These are phyloP conservation scores for Pyrrhura leucotis DNA, from an alignment of 2,797 vertebrate species.

Conservation along the genomic window DNA sequence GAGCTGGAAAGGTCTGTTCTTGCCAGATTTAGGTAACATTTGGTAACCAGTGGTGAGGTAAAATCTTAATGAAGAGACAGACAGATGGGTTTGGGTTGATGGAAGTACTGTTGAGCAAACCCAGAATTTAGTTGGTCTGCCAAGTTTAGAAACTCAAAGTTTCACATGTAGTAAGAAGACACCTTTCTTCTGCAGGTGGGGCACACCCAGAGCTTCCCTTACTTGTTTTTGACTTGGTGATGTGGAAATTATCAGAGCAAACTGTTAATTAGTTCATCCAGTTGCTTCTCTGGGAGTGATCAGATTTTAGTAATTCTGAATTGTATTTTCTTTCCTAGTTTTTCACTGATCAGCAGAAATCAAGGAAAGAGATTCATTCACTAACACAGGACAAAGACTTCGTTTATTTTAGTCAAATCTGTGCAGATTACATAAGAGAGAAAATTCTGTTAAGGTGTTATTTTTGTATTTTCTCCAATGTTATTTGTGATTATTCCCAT, in stretches of 20 bases:
- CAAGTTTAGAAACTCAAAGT: background rate
- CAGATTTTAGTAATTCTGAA: background rate
- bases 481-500: constrained; percentile 7
- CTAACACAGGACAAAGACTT: background rate
- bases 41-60: background rate
- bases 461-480: background rate
- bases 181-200: background rate
- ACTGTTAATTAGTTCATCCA: background rate
- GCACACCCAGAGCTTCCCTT: background rate
- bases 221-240: background rate
- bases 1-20: background rate
- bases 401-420: background rate
- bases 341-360: background rate
- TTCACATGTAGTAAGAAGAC: background rate
- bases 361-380: background rate
- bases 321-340: background rate
- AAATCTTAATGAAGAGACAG: background rate
- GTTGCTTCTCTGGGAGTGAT: background rate
- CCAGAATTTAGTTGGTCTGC: background rate
- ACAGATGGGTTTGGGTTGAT: background rate
- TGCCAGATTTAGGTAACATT: background rate
- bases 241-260: constrained; percentile 7
- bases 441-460: background rate
- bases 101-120: background rate
- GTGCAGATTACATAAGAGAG: background rate